Evolutionary conservation across 2,113 vertebrate species (phyloP), one percentile per base, ranked within the genome.

Genomic region (Microcebus ravelobensis): DNA sequence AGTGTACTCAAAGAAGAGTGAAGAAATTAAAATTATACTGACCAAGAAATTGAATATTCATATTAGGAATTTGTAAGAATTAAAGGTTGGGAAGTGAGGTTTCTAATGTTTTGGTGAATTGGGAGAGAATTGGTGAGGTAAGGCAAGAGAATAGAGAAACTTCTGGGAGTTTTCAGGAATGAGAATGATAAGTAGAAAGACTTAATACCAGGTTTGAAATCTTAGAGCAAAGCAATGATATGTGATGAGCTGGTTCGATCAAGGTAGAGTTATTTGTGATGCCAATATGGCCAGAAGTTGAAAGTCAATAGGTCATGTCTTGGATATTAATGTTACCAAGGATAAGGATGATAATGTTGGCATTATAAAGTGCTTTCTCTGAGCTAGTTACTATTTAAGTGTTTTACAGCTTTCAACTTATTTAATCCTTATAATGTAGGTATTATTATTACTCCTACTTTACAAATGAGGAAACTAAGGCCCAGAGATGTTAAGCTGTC

Each of bases 81-180:
- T 94, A 92, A 50, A 80, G 31, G 0, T 76, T 84, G 52, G 2
- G 9, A 68, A 73, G 18, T 93, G 82, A n/a, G 20, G 11, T 55
- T 89, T 63, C 18, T 65, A 74, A n/a, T 36, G 5, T 67, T 92
- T 79, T 14, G 2, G 21, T 55, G 27, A 52, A 71, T 31, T 91
- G 61, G 25, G 23, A 59, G 50, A 92, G 63, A 90, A 87, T 77
- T 21, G 31, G 2, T 87, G 57, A 77, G 12, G 70, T 91, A 93
- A 90, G 27, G 11, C 15, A 76, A 57, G 14, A 65, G n/a, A 68
- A 50, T 6, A 96, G 17, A 87, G 10, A 77, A 81, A 8, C 0
- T 90, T 88, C 63, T 92, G 36, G 81, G 17, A 84, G 29, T 88
- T 92, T 90, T 84, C 65, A 92, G 59, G 23, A 90, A n/a, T 87